Evolutionary conservation across 2,888 invertebrate genomes (phyloP), one percentile per base, ranked within the genome.

Genomic region (Erebia aethiops): DNA sequence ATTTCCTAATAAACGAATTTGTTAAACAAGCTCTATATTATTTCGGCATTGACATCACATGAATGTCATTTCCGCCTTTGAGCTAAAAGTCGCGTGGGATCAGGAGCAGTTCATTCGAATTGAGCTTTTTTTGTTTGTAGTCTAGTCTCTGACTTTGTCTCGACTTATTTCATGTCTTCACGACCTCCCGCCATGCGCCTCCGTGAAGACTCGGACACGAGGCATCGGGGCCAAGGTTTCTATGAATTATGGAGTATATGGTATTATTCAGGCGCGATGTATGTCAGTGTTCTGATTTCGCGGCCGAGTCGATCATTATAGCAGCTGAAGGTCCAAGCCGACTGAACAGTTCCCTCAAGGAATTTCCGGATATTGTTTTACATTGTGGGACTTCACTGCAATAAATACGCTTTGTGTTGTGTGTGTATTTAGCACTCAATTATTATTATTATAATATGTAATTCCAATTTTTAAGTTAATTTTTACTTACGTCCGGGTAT

Each of bases 161-260:
- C 68, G 69, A 69, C 66, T 69, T 63, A 71, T 72, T 73, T 71
- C 56, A 56, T 63, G 51, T 74, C 69, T 71, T 73, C 72, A 72
- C 68, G 69, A 71, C 71, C 75, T 72, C 70, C 68, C 63, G 68
- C 56, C 62, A 66, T 67, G 68, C 18, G 69, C 71, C 75, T 72
- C 72, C 61, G 66, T 65, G 71, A 70, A 74, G 73, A 76, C 72
- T 76, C 69, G 74, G 72, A 74, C 76, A 81, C 79, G 80, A 80
- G 81, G 81, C 82, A 91, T 88, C 86, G 88, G 84, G 92, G 92
- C 90, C 92, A 92, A 93, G 92, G 92, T 84, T 85, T 83, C 85
- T 84, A 88, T 92, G 92, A 91, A 91, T 92, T 92, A 93, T 92
- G 90, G 90, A 92, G 87, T 88, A 87, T 89, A 91, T 90, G 90